Base-by-base conservation (phyloP, 37 sponge, comb jelly and placozoan genomes). In the Amphimedon queenslandica region DNA sequence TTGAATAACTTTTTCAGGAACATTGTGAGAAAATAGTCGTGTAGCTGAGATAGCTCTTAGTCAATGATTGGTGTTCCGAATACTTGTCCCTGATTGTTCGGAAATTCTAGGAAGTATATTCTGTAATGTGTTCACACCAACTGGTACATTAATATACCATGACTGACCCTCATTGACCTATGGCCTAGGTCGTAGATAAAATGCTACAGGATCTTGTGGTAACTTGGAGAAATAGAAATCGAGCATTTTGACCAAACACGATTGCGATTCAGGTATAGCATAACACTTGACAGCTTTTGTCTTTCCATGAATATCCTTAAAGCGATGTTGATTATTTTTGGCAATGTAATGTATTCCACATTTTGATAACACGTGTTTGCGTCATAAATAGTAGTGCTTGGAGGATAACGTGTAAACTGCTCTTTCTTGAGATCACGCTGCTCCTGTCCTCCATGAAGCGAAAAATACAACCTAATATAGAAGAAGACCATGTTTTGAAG, bases 21-120 rank as follows among this genome's bases (percentile, higher is more conserved):
- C 76, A 58, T 67, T 68, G 11, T 25, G 37, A 1, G 41, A 2
- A 39, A 43, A 82, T 75, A 82, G 73, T 20, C 75, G 39, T 24
- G 75, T 81, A 34, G 63, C 57, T n/a, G 61, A 60, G 5, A 25
- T 60, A n/a, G 61, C 61, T 72, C 73, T 31, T 3, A 35, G 21
- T 66, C 37, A 38, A 66, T 39, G 38, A 16, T 35, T 66, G 16
- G 67, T 28, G 13, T 38, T 33, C 40, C 31, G 20, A 33, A 34
- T 28, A 66, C 21, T 39, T 27, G n/a, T 11, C 10, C 67, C 67
- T 23, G 67, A 34, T 66, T 39, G 32, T 8, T 66, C 38, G 31
- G 67, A 66, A 4, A 31, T 38, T 8, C 6, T 66, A 20, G 67
- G 21, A 18, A 66, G 20, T 11, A 66, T 66, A 18, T 4, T 30